A percentile compares a stretch with the other conserved stretches of the same genome.
Conservation (phyloP, 2,113 vertebrate genomes). For the Garra rufa region DNA sequence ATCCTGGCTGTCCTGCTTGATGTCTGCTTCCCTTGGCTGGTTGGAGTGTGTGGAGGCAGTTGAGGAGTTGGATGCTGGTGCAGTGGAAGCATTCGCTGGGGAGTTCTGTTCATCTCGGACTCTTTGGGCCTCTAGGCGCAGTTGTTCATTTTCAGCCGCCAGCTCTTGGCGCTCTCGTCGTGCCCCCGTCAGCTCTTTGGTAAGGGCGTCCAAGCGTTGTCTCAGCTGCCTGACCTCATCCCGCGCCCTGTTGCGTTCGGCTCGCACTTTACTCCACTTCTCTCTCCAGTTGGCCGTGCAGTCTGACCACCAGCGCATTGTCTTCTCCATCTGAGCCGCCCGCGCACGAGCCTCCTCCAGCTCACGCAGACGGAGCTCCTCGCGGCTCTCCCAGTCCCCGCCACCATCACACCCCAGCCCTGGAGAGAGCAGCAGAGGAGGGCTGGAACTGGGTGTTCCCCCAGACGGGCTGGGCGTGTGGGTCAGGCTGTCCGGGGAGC, state of each 20-base stretch:
- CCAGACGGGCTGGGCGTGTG: constrained; percentile 84
- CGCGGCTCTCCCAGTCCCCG: constrained; percentile 92
- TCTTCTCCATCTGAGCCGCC: constrained; percentile 98
- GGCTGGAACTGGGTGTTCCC: constrained; percentile 86
- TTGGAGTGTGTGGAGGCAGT: constrained; percentile 60
- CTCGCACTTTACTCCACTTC: constrained; percentile 98
- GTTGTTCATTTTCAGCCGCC: constrained; percentile 80
- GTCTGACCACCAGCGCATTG: constrained; percentile 99
- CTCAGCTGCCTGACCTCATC: constrained; percentile 93
- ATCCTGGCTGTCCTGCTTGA: constrained; percentile 54
- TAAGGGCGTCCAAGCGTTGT: constrained; percentile 88
- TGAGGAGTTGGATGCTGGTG: constrained; percentile 63
- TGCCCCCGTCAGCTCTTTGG: constrained; percentile 89
- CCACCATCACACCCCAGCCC: constrained; percentile 75
- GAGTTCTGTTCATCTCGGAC: constrained; percentile 57
- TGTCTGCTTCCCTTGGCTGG: constrained; percentile 58
- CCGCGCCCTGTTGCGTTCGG: constrained; percentile 90
- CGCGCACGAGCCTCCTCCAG: constrained; percentile 93
- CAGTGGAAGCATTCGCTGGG: constrained; percentile 26
- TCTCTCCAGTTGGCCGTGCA: constrained; percentile 98
- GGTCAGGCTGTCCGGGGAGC: constrained; percentile 82
- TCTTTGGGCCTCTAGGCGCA: constrained; percentile 72
- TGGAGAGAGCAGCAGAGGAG: constrained; percentile 77
- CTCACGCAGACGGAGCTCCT: constrained; percentile 92
- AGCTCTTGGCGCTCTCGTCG: constrained; percentile 88